phyloP scores from a whole-genome alignment of 2,888 invertebrate species.

The Pedicia rivosa region DNA sequence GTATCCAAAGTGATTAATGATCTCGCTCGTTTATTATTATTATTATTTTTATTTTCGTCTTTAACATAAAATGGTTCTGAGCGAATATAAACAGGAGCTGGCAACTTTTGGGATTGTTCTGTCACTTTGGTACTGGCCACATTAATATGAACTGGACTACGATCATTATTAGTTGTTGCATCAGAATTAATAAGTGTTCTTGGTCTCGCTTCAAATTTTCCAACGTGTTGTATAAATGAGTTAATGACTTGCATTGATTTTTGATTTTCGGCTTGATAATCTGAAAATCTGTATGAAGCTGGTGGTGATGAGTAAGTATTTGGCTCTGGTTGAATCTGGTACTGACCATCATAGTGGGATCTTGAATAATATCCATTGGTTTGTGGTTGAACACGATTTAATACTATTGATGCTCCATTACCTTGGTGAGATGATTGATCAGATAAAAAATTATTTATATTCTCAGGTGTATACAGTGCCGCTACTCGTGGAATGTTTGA shows the following conservation, averaged over 20 bases:
- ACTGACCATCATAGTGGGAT: no score
- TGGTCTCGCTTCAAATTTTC: constrained; percentile 10
- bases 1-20: constrained; percentile 46
- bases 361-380: no score
- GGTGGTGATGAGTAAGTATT: no score
- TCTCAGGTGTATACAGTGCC: no score
- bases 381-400: no score
- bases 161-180: constrained; percentile 34
- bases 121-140: constrained; percentile 35
- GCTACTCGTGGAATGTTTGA: constrained; percentile 14
- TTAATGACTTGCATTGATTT: constrained; percentile 13
- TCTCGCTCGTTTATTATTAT: constrained; percentile 39
- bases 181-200: constrained; percentile 7
- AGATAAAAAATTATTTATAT: no score
- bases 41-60: constrained; percentile 16
- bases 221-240: constrained; percentile 15
- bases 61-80: constrained; percentile 47
- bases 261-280: constrained; percentile 9
- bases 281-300: constrained; percentile 14
- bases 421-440: no score
- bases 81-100: constrained; percentile 49
- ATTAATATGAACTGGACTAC: constrained; percentile 39
- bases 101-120: constrained; percentile 34
- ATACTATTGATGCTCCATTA: no score
- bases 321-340: no score